Conservation (phyloP, 2,888 invertebrate species). For the Rotaria socialis region DNA sequence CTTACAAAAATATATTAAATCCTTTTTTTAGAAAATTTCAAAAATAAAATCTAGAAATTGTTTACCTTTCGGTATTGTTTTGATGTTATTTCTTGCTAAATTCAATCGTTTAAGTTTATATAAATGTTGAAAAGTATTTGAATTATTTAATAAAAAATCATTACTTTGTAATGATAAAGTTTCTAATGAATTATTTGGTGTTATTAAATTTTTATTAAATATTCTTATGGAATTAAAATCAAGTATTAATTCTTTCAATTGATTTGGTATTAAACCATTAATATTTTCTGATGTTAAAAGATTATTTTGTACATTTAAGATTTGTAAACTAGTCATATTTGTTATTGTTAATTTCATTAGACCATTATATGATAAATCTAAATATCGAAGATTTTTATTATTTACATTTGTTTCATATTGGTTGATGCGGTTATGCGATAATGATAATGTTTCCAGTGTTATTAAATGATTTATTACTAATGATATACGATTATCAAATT, state of each 20-base stretch:
- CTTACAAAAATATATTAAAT: too few relatives aligned
- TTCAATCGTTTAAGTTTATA: slow-evolving; percentile 33
- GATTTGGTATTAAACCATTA: background rate
- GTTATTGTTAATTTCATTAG: background rate
- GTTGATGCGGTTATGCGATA: slow-evolving; percentile 25
- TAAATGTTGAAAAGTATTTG: background rate
- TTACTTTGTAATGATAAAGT: slow-evolving; percentile 31
- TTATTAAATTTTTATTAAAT: background rate
- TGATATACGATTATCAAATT: background rate
- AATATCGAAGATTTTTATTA: background rate
- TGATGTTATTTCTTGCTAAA: slow-evolving; percentile 23
- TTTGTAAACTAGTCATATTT: background rate
- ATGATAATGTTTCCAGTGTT: background rate
- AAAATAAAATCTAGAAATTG: too few relatives aligned
- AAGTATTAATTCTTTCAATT: slow-evolving; percentile 25
- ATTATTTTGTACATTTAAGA: slow-evolving; percentile 36
- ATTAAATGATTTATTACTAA: background rate
- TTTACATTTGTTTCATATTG: background rate
- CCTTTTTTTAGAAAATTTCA: too few relatives aligned
- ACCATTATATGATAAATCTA: slow-evolving; percentile 35
- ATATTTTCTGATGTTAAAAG: background rate
- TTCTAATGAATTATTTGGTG: background rate
- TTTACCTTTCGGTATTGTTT: slow-evolving; percentile 30
- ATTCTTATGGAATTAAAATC: slow-evolving; percentile 29
- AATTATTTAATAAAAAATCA: slow-evolving; percentile 14